Base-by-base conservation (phyloP, 2,888 invertebrate species). In the Heterodera filipjevi region DNA sequence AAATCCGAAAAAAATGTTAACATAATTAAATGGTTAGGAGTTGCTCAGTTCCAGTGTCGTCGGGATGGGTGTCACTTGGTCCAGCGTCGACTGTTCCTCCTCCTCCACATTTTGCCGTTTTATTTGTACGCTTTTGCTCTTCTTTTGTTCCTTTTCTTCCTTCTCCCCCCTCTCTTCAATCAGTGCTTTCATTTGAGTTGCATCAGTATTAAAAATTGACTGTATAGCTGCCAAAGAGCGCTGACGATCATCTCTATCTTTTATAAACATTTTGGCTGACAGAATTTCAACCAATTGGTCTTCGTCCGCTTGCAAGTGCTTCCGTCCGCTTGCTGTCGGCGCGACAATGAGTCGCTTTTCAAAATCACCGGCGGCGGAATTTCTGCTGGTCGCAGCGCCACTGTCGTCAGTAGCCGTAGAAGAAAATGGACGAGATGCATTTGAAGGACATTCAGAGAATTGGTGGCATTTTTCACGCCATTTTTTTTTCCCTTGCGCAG, bases 1-100 rank as follows among this genome's bases (percentile, higher is more conserved):
- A n/a, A n/a, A n/a, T 19, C 49, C 14, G 16, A 16, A 53, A 22
- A 39, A 35, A 72, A 10, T 53, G 22, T 72, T 22, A 6, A n/a
- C n/a, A n/a, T 16, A 33, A 71, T 49, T 27, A 33, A 33, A 12
- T 71, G 46, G 46, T 33, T 71, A 72, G 53, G 14, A 49, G 3
- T 33, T 33, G 27, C 75, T 75, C 16, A 75, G 14, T 59, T 75
- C 75, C 46, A 59, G 46, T 16, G 77, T 78, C 12, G 82, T 82
- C 12, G 83, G 85, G 32, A 83, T 71, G 14, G 83, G 83, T 12
- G 85, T 83, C 33, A 83, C 76, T 74, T 83, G 83, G 71, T 83
- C 78, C 70, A 83, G 72, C 14, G 83, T 83, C 5, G 84, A 85
- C 35, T 79, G 82, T 44, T 85, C 83, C 68, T 85, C 83, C 39